Evolutionary conservation across 2,888 invertebrate genomes (phyloP), one percentile per base, ranked within the genome.

Genomic region (Amitus sp.): DNA sequence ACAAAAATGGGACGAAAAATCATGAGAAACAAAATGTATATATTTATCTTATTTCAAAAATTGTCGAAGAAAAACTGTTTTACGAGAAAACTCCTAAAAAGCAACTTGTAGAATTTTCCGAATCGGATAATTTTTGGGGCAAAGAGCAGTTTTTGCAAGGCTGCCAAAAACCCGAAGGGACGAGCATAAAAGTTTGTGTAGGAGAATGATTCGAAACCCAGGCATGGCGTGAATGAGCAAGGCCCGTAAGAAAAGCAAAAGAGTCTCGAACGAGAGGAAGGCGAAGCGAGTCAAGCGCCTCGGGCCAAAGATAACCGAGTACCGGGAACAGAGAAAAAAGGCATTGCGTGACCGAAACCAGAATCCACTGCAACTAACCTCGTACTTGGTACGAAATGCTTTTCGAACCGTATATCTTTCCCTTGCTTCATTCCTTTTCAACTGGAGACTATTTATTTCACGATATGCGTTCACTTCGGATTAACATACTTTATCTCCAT

Each of bases 301-400:
- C 70, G 66, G 76, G 78, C 76, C 68, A 68, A 59, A 79, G 78
- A 80, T 80, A 79, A 80, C 80, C 77, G 80, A 72, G 77, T 82
- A 81, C 82, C 76, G 66, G 76, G 81, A 82, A 82, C 76, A 75
- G 78, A 80, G 79, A 79, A 79, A 80, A 80, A 80, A 79, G 76
- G 69, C 75, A 78, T 79, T 74, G 79, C 79, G 79, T 78, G 79
- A 78, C 78, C 75, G 73, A 77, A 78, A 78, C 78, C 77, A 73
- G 73, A 73, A 71, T 70, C 72, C 68, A 53, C 66, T 73, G 72
- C 72, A 69, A 69, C 75, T 67, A 71, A 69, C 71, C 67, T 69
- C 68, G 70, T 69, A 69, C 70, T 69, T 66, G 62, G 60, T 47
- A 71, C 72, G 69, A 72, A 73, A 68, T 69, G 63, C 68, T 68